Evolutionary conservation across 2,797 vertebrate species (phyloP).

Genomic region (Eulemur mongoz): DNA sequence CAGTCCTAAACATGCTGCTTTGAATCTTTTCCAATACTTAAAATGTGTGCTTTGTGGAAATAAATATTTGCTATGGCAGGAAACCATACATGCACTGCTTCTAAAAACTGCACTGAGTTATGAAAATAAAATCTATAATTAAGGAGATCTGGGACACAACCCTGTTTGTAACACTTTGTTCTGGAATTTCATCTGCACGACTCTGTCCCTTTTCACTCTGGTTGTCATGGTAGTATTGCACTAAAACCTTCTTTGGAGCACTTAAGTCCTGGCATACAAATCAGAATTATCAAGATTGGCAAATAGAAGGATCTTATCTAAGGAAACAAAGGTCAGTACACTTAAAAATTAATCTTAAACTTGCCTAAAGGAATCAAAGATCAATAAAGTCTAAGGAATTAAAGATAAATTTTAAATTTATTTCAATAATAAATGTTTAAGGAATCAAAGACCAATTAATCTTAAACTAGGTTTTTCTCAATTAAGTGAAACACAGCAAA

Average conservation of each 20-base stretch:
- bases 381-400: neutral
- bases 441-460: neutral
- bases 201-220: neutral
- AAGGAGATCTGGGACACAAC: neutral
- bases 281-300: neutral
- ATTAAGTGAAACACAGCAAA: conserved; percentile 49
- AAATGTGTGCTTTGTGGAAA: neutral
- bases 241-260: neutral
- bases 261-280: neutral
- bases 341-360: neutral
- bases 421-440: neutral
- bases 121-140: neutral
- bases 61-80: neutral
- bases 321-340: neutral
- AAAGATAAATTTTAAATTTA: neutral
- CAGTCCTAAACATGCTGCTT: neutral
- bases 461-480: neutral
- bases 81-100: neutral
- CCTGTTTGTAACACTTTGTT: neutral
- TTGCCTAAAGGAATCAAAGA: neutral
- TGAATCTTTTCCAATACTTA: neutral
- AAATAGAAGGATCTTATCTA: neutral
- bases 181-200: neutral
- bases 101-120: neutral
- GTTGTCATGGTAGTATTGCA: neutral